phyloP scores from a whole-genome alignment of 2,888 invertebrate genomes.

The Psylliodes chrysocephalus region DNA sequence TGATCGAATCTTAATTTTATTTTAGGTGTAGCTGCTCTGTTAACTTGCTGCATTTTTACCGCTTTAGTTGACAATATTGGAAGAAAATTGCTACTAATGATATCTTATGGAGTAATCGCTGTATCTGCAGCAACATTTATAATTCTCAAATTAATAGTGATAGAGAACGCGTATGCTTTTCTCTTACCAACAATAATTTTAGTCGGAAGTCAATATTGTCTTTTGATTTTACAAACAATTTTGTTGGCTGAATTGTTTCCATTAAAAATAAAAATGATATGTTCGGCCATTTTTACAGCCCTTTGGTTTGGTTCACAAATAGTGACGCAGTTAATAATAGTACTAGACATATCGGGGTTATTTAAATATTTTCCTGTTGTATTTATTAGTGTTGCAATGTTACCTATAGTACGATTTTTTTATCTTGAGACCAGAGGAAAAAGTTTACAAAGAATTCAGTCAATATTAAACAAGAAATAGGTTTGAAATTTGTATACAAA shows the following conservation, averaged over 20 bases:
- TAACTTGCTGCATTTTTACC: neutral
- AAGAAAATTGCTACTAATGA: neutral
- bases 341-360: too few relatives aligned
- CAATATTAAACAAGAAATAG: neutral
- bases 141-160: neutral
- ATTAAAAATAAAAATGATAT: neutral
- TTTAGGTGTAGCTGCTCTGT: too few relatives aligned
- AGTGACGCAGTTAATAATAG: too few relatives aligned
- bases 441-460: neutral
- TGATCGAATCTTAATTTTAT: too few relatives aligned
- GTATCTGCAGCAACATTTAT: neutral
- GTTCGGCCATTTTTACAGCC: neutral
- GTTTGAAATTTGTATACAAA: too few relatives aligned
- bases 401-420: neutral
- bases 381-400: neutral
- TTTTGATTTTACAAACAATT: too few relatives aligned
- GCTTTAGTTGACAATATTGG: neutral
- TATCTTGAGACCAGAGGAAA: neutral
- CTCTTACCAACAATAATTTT: neutral
- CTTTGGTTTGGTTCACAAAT: too few relatives aligned
- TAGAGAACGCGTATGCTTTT: neutral
- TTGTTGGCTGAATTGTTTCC: neutral
- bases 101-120: neutral
- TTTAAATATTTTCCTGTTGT: neutral
- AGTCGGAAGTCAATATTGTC: neutral